phyloP scores from a whole-genome alignment of 2,888 invertebrate species.

The Crocallis elinguaria region DNA sequence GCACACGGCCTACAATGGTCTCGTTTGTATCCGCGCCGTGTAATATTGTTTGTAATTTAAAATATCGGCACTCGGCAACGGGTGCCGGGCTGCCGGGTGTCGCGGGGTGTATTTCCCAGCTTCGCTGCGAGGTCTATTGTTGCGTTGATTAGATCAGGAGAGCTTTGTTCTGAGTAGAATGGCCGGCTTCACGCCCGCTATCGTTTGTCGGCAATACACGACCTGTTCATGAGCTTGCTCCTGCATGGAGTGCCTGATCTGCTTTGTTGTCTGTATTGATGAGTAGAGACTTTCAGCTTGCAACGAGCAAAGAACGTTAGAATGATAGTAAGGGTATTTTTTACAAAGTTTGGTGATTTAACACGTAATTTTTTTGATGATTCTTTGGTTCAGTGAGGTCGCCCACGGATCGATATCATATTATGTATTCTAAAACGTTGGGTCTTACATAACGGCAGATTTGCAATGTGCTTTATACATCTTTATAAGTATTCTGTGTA shows the following conservation, averaged over 20 bases:
- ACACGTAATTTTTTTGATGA: too few species aligned
- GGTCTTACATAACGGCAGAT: too few species aligned
- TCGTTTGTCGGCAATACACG: constrained; percentile 66
- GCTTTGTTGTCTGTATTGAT: background rate
- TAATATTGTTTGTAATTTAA: constrained; percentile 82
- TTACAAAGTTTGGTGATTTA: too few species aligned
- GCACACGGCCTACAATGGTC: constrained; percentile 75
- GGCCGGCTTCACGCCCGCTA: constrained; percentile 60
- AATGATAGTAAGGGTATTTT: too few species aligned
- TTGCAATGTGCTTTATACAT: too few species aligned
- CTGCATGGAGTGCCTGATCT: constrained; percentile 33
- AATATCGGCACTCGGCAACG: constrained; percentile 58
- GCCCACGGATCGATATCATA: too few species aligned
- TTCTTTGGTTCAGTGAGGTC: too few species aligned
- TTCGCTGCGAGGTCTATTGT: constrained; percentile 76
- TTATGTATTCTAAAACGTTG: too few species aligned
- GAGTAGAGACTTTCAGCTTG: too few species aligned
- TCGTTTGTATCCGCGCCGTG: constrained; percentile 73
- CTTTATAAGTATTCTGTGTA: too few species aligned
- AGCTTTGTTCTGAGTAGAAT: constrained; percentile 75
- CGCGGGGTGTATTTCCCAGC: constrained; percentile 69
- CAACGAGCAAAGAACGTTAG: too few species aligned
- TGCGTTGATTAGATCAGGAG: constrained; percentile 81
- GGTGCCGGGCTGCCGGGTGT: constrained; percentile 53
- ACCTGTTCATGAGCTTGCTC: constrained; percentile 57